Base-by-base conservation (phyloP, 2,797 vertebrate species). In the Enteromius treurensis region DNA sequence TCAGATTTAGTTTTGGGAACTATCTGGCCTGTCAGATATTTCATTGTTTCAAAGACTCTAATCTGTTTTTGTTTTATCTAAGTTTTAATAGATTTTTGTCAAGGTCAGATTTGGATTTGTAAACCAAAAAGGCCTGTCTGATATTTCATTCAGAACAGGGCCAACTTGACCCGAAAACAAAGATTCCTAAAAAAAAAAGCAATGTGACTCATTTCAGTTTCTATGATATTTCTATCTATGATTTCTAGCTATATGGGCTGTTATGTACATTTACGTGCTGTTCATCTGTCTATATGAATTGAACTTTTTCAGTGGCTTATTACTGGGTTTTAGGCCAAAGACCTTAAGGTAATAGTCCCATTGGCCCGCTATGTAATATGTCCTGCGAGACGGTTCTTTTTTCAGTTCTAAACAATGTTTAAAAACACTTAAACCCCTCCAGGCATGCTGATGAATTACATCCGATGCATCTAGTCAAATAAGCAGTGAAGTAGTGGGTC, bases 391-490 rank as follows among this genome's bases (percentile, higher is more conserved):
- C 55, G 7, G 75, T 62, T 37, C 34, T 40, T 77, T 37, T 53
- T 55, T 29, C 34, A 74, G 71, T 60, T 60, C 13, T 42, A 40
- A 62, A 76, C 53, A 0, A 15, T 76, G 51, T 55, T 76, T 76
- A n/a, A 67, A 62, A 79, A 68, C 1, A 79, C 45, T 40, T 79
- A 17, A 37, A 1, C 62, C 42, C 42, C 42, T 49, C 60, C 26
- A 78, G 21, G 32, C 34, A 13, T 17, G 29, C 26, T 7, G 32
- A 79, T 53, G 26, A 69, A 55, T 80, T 42, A 26, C 49, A 68
- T 32, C 11, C 77, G 53, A 55, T 9, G 29, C 21, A 53, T 67
- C 11, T 47, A 34, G 47, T 4, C 14, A 77, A 45, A 77, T 62
- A 77, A 29, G 47, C 37, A 29, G n/a, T 7, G 3, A 17, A 67